Conservation (phyloP, 2,797 vertebrate species). For the Premnoplex brunnescens region DNA sequence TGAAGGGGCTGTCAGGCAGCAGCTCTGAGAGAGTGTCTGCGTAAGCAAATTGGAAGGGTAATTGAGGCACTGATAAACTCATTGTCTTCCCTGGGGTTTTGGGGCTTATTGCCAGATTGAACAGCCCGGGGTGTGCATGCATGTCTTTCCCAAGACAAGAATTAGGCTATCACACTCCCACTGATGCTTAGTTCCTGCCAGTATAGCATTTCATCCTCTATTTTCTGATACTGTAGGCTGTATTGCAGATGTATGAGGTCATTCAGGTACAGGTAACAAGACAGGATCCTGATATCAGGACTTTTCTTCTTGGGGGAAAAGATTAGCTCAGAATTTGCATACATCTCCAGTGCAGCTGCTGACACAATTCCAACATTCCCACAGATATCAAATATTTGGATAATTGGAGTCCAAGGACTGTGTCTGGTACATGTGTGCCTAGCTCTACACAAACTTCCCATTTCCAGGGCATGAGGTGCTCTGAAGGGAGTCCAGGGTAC, state of each 20-base stretch:
- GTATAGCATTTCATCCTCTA: background rate
- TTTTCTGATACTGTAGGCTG: background rate
- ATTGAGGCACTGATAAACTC: background rate
- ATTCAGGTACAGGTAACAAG: background rate
- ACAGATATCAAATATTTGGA: background rate
- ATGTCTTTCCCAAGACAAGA: background rate
- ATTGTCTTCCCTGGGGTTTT: background rate
- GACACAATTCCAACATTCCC: background rate
- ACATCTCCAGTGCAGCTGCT: background rate
- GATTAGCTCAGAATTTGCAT: background rate
- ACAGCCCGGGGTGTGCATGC: background rate
- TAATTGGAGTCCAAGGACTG: background rate
- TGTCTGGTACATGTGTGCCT: background rate
- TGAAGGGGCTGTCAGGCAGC: background rate
- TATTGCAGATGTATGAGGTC: background rate
- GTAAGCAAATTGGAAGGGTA: background rate
- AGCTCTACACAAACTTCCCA: background rate
- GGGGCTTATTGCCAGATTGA: background rate
- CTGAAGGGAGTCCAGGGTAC: background rate
- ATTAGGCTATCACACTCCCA: background rate
- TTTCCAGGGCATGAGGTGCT: background rate
- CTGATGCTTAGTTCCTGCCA: background rate
- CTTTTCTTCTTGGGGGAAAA: background rate
- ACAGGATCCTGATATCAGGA: background rate
- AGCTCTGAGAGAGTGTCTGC: background rate